A percentile compares a stretch with the other conserved stretches of the same genome.
Evolutionary conservation across 1,140 invertebrate species (phyloP).

Genomic region (Oreohelix idahoensis): DNA sequence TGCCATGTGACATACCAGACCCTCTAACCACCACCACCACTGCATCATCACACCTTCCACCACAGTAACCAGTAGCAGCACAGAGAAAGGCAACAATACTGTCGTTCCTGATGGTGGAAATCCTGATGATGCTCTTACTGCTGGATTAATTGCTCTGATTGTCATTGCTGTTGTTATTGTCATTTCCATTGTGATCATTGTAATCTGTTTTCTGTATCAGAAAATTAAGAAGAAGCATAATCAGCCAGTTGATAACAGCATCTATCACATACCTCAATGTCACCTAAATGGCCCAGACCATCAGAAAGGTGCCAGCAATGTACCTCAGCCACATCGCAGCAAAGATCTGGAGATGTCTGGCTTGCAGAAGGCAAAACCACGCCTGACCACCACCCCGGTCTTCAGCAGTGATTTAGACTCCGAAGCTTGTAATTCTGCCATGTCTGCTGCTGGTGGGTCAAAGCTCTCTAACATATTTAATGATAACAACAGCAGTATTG

Average conservation of each 20-base stretch:
- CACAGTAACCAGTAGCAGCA: background rate
- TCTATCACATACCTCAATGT: no score
- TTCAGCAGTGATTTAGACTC: no score
- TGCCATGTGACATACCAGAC: background rate
- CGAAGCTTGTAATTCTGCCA: no score
- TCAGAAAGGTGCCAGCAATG: no score
- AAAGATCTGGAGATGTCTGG: no score
- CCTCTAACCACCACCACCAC: background rate
- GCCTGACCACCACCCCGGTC: no score
- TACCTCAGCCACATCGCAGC: no score
- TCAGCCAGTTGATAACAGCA: background rate
- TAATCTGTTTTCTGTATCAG: background rate
- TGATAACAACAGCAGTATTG: no score
- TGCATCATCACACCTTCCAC: background rate
- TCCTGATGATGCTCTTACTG: background rate
- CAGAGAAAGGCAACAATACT: background rate
- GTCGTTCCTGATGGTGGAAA: background rate
- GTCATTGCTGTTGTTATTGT: background rate
- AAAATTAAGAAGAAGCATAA: background rate
- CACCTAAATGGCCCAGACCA: no score
- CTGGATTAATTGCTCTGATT: slow-evolving; percentile 7
- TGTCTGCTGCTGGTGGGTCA: no score
- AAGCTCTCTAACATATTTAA: no score
- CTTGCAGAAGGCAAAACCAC: no score
- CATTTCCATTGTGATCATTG: background rate